Percentiles rank a stretch among this genome's conserved stretches.
Evolutionary conservation across 2,797 vertebrate species (phyloP).

Genomic region (Tragopan temminckii): DNA sequence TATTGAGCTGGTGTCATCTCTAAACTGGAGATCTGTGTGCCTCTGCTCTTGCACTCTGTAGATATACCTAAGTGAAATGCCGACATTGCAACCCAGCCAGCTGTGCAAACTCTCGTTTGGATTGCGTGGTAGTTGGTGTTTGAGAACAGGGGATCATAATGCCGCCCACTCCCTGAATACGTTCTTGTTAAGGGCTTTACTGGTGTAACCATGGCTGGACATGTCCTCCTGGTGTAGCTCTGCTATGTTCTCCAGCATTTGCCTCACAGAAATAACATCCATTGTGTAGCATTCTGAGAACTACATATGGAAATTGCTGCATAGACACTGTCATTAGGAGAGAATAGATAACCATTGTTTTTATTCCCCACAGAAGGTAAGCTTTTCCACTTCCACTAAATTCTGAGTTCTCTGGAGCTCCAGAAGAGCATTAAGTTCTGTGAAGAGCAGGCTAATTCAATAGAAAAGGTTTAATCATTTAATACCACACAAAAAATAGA

Average conservation of each 20-base stretch:
- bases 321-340: neutral
- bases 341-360: neutral
- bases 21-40: neutral
- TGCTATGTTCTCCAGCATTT: neutral
- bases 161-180: too few relatives aligned
- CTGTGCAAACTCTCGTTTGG: neutral
- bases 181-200: neutral
- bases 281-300: neutral
- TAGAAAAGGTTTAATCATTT: constrained; percentile 49
- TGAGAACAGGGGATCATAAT: neutral
- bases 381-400: neutral
- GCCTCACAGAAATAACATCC: neutral
- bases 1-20: neutral
- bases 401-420: neutral
- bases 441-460: constrained; percentile 40
- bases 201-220: neutral
- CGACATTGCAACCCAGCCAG: neutral
- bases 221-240: neutral
- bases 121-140: neutral
- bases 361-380: neutral
- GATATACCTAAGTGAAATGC: neutral
- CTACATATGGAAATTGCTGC: neutral
- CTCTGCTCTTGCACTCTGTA: neutral
- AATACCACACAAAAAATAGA: constrained; percentile 11
- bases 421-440: constrained; percentile 21